Percentiles rank a stretch among this genome's conserved stretches.
phyloP scores from a whole-genome alignment of 2,797 vertebrate genomes.

The Phylloscopus collybita region DNA sequence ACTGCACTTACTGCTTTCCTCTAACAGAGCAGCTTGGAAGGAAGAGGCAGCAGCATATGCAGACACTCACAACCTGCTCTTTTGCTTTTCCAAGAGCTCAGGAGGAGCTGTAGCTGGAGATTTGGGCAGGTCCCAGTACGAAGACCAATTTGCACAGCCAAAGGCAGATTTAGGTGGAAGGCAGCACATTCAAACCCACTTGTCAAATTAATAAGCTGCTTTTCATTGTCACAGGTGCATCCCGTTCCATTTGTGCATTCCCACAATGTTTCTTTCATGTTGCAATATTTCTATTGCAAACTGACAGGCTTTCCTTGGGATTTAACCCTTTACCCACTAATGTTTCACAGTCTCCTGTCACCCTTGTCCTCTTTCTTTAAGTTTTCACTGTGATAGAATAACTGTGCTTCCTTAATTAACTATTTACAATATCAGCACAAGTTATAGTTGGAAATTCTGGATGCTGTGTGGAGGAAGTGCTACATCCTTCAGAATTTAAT shows the following conservation, averaged over 20 bases:
- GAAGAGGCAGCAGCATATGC: neutral
- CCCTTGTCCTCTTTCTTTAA: neutral
- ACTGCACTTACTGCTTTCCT: neutral
- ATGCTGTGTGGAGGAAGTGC: neutral
- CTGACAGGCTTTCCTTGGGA: neutral
- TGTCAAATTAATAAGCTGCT: neutral
- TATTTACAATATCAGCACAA: neutral
- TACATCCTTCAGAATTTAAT: neutral
- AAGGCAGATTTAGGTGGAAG: neutral
- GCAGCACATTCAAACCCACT: neutral
- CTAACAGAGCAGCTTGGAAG: neutral
- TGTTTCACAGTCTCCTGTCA: neutral
- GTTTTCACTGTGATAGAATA: neutral
- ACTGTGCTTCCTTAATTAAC: neutral
- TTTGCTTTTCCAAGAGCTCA: neutral
- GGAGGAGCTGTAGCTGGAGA: neutral
- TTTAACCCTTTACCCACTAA: neutral
- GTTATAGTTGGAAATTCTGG: neutral
- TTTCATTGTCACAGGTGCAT: neutral
- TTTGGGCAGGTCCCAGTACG: neutral
- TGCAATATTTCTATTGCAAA: neutral
- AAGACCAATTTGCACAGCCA: neutral
- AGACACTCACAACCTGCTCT: neutral
- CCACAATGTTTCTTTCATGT: neutral
- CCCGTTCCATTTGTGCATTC: neutral